Evolutionary conservation across 2,797 vertebrate genomes (phyloP), one percentile per base, ranked within the genome.

Genomic region (Ceryle rudis): DNA sequence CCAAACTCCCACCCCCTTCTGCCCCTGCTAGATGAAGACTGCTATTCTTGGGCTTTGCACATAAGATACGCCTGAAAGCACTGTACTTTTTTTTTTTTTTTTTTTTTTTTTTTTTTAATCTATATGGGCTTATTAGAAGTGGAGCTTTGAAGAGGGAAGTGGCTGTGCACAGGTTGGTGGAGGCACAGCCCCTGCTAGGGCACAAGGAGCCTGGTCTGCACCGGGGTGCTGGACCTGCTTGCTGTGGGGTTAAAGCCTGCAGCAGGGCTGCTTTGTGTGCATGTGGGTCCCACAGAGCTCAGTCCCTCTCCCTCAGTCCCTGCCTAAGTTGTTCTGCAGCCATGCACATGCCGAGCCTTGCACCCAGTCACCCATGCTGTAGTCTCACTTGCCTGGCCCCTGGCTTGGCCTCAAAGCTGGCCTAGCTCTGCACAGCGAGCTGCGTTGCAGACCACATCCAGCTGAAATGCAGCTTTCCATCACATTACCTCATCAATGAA

Each of bases 191-290:
- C 21, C 46, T 80, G 46, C 39, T 16, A 44, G 18, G 18, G 28
- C 5, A 13, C 20, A 4, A 14, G 31, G 66, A 58, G 35, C 25
- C 42, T 1, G 4, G 37, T 39, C 20, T 26, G 14, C 37, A 31
- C 33, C 14, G 15, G 26, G 10, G 8, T 42, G 23, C 31, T 55
- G 25, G 21, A 14, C 19, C 31, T 0, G 1, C 31, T 64, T 52
- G 39, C 54, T 4, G 2, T 0, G 1, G 60, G 20, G 47, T 33
- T 78, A 28, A n/a, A 17, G 0, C 14, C 5, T 3, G 13, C 25
- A 39, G 46, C 1, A 3, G n/a, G 31, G 72, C 60, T 65, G 57
- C 23, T 74, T 21, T n/a, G 14, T 12, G 28, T 23, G 10, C 1
- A 0, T 1, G 18, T 3, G 51, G 11, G 33, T 35, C 28, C 60